Base-by-base conservation (phyloP, 1,140 invertebrate species). In the Sminthurides bifidus region DNA sequence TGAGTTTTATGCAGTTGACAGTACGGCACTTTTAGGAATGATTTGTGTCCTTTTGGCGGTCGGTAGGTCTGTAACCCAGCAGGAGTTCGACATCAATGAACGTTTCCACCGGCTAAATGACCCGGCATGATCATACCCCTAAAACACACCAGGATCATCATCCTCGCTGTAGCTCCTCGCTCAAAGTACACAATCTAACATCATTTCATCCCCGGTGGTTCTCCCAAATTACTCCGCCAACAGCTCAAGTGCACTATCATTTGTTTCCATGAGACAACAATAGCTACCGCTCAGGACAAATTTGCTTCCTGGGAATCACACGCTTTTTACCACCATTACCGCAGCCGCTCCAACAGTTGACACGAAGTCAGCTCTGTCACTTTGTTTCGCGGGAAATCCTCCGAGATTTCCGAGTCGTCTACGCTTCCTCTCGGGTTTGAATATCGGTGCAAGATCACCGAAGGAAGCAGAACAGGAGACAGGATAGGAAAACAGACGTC, bases 41-140 rank as follows among this genome's bases (percentile, higher is more conserved):
- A 63, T 63, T 63, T 63, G 61, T 63, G 60, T 59, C 54, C 57
- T 63, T 63, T 63, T 59, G 57, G 61, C 57, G 51, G 57, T 63
- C 54, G 54, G 57, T 52, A 53, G 61, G 61, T 63, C 57, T 63
- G 61, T 63, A 63, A 63, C 61, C 53, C 61, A 63, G 61, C 61
- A 57, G 61, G 61, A 56, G 56, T 52, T 59, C 56, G 57, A 63
- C 61, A 63, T 63, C 54, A 63, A 63, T 63, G n/a, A n/a, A 56
- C 57, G 53, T 44, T 48, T 60, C 49, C 43, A 23, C 17, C 43
- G 31, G 41, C 38, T 21, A 41, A 41, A 15, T 41, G n/a, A 15
- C 38, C 38, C n/a, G 8, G 8, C 33, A 8, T 10, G 8, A 8
- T n/a, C 8, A n/a, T 35, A 35, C n/a, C 33, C 33, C 8, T 35